Evolutionary conservation across 2,113 vertebrate species (phyloP).

Genomic region (Glaucidium brasilianum): DNA sequence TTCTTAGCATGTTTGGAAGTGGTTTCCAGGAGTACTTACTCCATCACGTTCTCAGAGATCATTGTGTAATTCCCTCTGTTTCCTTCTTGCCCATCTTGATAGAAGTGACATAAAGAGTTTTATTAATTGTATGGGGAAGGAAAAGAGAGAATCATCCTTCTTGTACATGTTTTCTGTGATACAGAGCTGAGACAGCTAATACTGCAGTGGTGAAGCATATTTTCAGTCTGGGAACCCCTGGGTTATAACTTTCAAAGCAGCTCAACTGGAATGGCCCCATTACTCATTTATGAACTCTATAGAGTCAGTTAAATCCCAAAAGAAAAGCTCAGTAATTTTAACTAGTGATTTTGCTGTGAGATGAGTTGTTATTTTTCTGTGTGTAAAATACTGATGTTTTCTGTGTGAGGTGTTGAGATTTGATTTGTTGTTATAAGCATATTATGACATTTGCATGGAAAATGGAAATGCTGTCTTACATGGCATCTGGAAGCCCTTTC

Average conservation of each 20-base stretch:
- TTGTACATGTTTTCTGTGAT: neutral
- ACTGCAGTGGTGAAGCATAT: neutral
- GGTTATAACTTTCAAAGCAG: neutral
- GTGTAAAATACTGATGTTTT: neutral
- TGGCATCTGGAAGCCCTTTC: neutral
- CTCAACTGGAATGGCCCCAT: neutral
- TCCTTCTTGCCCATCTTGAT: neutral
- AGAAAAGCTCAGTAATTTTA: neutral
- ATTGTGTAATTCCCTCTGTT: neutral
- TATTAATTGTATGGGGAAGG: neutral
- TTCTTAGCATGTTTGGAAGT: neutral
- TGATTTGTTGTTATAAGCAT: neutral
- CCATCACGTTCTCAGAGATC: neutral
- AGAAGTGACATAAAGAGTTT: neutral
- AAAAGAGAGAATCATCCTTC: neutral
- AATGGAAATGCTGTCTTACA: neutral
- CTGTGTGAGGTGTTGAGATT: neutral
- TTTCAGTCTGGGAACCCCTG: neutral
- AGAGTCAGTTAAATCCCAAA: neutral
- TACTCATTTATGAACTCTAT: slow-evolving; percentile 9
- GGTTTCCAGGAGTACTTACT: neutral
- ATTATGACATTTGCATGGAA: neutral
- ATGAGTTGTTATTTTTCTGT: neutral
- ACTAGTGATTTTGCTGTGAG: neutral
- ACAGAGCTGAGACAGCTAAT: neutral